Percentiles rank a stretch among this genome's conserved stretches.
These are phyloP conservation scores for Alviniconcha marisindica DNA, from an alignment of 1,140 invertebrate species.

Conservation along the genomic window DNA sequence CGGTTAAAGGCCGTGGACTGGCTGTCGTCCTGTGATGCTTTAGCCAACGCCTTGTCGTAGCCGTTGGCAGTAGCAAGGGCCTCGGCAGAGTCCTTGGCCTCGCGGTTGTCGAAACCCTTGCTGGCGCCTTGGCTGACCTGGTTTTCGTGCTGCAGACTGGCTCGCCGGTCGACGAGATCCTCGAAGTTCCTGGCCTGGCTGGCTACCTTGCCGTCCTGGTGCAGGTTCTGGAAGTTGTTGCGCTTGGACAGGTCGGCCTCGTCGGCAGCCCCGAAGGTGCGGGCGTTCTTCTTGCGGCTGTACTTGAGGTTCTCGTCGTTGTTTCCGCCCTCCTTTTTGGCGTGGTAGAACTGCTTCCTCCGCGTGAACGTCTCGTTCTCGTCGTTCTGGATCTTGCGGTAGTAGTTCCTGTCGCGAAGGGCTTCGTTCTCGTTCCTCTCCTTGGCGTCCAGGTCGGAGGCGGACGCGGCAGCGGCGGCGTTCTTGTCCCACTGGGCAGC, in stretches of 20 bases:
- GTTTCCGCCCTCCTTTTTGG: conserved; percentile 41
- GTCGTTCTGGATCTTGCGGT: conserved; percentile 29
- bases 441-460: conserved; percentile 26
- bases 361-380: conserved; percentile 37
- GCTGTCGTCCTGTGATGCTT: conserved; percentile 24
- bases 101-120: conserved; percentile 5
- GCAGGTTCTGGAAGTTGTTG: conserved; percentile 27
- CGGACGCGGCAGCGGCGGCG: conserved; percentile 36
- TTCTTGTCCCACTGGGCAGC: conserved; percentile 35
- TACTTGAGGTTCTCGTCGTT: conserved; percentile 41
- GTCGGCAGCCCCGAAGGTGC: conserved; percentile 40
- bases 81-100: not conserved
- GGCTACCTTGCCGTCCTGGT: conserved; percentile 36
- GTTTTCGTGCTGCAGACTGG: conserved; percentile 24
- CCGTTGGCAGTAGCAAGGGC: conserved; percentile 11
- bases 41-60: not conserved
- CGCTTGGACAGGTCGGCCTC: conserved; percentile 35
- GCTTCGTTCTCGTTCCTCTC: conserved; percentile 40
- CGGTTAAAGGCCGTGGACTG: conserved; percentile 14
- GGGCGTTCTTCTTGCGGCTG: conserved; percentile 34
- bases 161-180: not conserved
- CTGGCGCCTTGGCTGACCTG: not conserved
- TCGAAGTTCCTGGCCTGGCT: conserved; percentile 35
- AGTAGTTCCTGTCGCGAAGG: conserved; percentile 40
- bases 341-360: conserved; percentile 42